Percentiles rank a stretch among this genome's conserved stretches.
These are phyloP conservation scores for Mormyrus proboscirostris DNA, from an alignment of 2,797 vertebrate species.

Conservation along the genomic window DNA sequence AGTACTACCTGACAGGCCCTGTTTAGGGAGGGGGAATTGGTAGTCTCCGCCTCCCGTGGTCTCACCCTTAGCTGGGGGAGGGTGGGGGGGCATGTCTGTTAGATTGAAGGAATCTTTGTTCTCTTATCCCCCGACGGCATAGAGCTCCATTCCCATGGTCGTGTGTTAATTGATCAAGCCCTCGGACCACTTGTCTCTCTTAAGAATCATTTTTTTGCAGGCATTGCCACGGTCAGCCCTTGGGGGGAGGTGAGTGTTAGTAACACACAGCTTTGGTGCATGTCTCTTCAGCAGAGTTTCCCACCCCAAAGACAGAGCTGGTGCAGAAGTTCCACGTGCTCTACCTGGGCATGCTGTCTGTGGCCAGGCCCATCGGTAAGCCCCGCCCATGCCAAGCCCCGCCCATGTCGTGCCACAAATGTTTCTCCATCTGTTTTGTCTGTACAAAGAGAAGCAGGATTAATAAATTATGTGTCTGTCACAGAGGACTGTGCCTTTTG, in stretches of 20 bases:
- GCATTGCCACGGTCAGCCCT: background rate
- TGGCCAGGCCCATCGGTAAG: constrained; percentile 82
- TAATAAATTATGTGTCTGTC: background rate
- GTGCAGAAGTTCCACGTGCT: constrained; percentile 95
- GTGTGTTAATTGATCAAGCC: background rate
- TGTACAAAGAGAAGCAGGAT: background rate
- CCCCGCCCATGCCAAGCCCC: background rate
- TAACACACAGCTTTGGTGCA: constrained; percentile 1
- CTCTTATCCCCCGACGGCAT: background rate
- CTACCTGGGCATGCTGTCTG: constrained; percentile 87
- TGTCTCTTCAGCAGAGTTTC: constrained; percentile 82
- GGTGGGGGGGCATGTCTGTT: background rate
- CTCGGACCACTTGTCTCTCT: background rate
- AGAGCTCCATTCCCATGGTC: background rate
- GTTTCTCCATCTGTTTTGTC: background rate
- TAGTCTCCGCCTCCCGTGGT: background rate
- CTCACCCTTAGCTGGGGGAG: background rate
- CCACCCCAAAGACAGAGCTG: constrained; percentile 96
- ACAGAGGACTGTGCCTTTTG: background rate
- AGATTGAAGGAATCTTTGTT: background rate
- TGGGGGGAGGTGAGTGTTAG: background rate
- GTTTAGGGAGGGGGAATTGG: background rate
- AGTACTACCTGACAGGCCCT: background rate
- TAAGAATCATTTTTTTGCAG: background rate
- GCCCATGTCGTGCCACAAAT: background rate